Conservation (phyloP, 2,888 invertebrate genomes). For the Hyppa rectilinea region DNA sequence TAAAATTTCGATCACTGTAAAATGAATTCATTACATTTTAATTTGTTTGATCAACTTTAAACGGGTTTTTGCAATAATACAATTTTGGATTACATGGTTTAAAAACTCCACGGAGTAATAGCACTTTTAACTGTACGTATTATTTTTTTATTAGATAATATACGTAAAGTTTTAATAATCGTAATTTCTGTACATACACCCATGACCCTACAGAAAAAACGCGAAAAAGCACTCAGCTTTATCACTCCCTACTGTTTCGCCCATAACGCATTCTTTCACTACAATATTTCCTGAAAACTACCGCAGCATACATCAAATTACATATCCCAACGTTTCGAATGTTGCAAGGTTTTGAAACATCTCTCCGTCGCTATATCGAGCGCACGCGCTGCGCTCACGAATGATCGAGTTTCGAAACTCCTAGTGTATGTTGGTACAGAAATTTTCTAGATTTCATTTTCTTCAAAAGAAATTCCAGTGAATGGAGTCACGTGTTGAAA, state of each 20-base stretch:
- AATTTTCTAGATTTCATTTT: conserved; percentile 55
- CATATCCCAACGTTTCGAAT: conserved; percentile 53
- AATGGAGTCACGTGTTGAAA: conserved; percentile 63
- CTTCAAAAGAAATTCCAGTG: conserved; percentile 56
- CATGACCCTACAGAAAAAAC: not conserved
- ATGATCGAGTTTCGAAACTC: conserved; percentile 56
- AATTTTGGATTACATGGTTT: not conserved
- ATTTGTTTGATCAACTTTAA: conserved; percentile 23
- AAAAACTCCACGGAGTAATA: not conserved
- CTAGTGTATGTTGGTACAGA: conserved; percentile 23
- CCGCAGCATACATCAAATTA: conserved; percentile 49
- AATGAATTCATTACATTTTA: conserved; percentile 26
- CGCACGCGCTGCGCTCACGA: conserved; percentile 49
- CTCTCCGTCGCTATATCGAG: conserved; percentile 34
- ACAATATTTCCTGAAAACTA: conserved; percentile 46
- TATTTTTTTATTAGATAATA: not conserved
- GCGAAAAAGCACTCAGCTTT: conserved; percentile 15
- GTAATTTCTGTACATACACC: not conserved
- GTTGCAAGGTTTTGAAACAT: conserved; percentile 50
- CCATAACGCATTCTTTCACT: conserved; percentile 3
- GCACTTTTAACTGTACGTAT: not conserved
- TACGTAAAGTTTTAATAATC: too few relatives aligned
- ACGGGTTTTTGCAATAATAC: not conserved
- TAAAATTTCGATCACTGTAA: conserved; percentile 33
- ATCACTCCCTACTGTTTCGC: conserved; percentile 17